Evolutionary conservation across 2,113 vertebrate species (phyloP), one percentile per base, ranked within the genome.

Genomic region (Spea bombifrons): DNA sequence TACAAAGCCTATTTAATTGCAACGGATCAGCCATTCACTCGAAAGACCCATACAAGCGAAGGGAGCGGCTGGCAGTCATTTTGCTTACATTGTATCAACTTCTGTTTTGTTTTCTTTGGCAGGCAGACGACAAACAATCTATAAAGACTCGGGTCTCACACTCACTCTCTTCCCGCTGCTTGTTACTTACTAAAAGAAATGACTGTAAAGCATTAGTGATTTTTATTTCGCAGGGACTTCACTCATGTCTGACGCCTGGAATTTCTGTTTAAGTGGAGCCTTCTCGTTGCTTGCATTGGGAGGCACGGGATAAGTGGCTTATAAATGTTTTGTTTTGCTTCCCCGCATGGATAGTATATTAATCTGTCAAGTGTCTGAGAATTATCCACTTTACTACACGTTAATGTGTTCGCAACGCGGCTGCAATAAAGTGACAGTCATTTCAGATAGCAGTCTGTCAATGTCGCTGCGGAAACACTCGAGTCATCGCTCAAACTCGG

Each of bases 321-420:
- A 78, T 50, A 71, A 71, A 71, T 64, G 68, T 65, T 78, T 52
- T 61, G 16, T 71, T 78, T 78, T 52, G 49, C 45, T 64, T 44
- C 76, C 8, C 13, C 16, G 67, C 13, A 17, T 46, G 66, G 57
- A 59, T 71, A 68, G 53, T 71, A 67, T 53, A 78, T 78, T 71
- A 78, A 71, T 57, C 57, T 78, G 76, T 78, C 76, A 78, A 3
- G 12, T 43, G 13, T 59, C 4, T 16, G 7, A 43, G 47, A 47
- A 71, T 53, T 71, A 65, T 65, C 57, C 57, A 64, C 76, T 78
- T 71, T 52, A 9, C 17, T 50, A 45, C 46, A 7, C 5, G 9
- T 49, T 47, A 6, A 15, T 17, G 47, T 53, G 13, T 55, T 63
- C 68, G 65, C 68, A 64, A 65, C 46, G 9, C n/a, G 55, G 7